A percentile compares a stretch with the other conserved stretches of the same genome.
Conservation (phyloP, 2,797 vertebrate species). For the Centroberyx gerrardi region DNA sequence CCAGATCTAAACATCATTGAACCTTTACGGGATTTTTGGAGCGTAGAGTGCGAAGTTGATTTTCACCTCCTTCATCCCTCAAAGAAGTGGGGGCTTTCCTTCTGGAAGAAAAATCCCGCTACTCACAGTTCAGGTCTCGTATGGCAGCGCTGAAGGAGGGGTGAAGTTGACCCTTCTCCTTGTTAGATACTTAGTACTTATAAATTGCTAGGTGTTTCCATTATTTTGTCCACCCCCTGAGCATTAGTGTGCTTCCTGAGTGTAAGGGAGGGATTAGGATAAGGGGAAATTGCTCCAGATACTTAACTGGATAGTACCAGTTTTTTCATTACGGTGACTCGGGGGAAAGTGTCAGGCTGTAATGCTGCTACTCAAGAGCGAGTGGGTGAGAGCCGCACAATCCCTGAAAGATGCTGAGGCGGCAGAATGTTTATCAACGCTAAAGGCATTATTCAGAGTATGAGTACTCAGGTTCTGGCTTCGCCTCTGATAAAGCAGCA, state of each 20-base stretch:
- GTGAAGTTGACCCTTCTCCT: slow-evolving; percentile 10
- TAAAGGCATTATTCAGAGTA: slow-evolving; percentile 80
- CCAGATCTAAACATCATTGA: too few species aligned
- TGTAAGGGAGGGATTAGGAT: slow-evolving; percentile 72
- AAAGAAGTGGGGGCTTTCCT: slow-evolving; percentile 28
- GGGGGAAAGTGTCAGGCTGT: slow-evolving; percentile 76
- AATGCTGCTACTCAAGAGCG: slow-evolving; percentile 72
- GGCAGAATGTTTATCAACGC: slow-evolving; percentile 84
- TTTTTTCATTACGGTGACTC: slow-evolving; percentile 79
- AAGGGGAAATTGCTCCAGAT: slow-evolving; percentile 81
- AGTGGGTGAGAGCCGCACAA: slow-evolving; percentile 71
- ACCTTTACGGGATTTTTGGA: too few species aligned
- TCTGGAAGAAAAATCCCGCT: slow-evolving; percentile 17
- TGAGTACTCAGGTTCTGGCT: slow-evolving; percentile 70
- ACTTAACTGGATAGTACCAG: slow-evolving; percentile 79
- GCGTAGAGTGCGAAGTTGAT: too few species aligned
- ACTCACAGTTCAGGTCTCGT: slow-evolving; percentile 18
- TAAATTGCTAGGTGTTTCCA: slow-evolving; percentile 19
- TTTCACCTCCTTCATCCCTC: not conserved
- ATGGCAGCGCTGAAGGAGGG: slow-evolving; percentile 24
- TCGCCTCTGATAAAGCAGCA: slow-evolving; percentile 76
- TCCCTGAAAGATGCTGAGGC: slow-evolving; percentile 83
- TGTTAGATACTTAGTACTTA: slow-evolving; percentile 22
- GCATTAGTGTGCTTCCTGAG: slow-evolving; percentile 52
- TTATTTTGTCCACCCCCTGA: slow-evolving; percentile 54